Conservation (phyloP, 2,113 vertebrate genomes). For the Oncorhynchus masou region DNA sequence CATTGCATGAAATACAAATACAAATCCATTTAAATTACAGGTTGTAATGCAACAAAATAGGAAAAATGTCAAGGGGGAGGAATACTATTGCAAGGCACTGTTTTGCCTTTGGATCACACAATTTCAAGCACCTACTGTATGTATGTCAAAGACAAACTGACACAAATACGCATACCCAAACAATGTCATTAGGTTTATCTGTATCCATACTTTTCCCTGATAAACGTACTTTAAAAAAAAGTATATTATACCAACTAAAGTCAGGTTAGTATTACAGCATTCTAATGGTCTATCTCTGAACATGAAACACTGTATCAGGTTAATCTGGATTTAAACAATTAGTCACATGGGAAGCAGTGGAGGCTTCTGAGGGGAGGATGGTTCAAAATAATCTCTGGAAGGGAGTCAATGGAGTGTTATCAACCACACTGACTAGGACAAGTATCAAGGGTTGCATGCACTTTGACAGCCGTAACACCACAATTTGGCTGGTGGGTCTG, state of each 20-base stretch:
- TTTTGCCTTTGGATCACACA: too few relatives aligned
- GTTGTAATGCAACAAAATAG: too few relatives aligned
- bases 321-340: not conserved
- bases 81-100: too few relatives aligned
- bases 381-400: too few relatives aligned
- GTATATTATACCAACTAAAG: not conserved
- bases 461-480: not conserved
- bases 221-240: not conserved
- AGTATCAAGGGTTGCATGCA: not conserved
- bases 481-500: not conserved
- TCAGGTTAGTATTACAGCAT: not conserved
- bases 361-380: not conserved
- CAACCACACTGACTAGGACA: not conserved
- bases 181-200: not conserved
- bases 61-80: too few relatives aligned
- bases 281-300: conserved; percentile 10
- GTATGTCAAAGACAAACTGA: not conserved
- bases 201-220: not conserved
- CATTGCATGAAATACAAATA: too few relatives aligned
- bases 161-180: conserved; percentile 17
- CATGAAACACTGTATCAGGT: not conserved
- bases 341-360: not conserved
- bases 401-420: too few relatives aligned
- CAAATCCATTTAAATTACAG: too few relatives aligned
- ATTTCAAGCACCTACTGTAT: too few relatives aligned